Evolutionary conservation across 2,888 invertebrate genomes (phyloP).

Genomic region (Germaria angustata): DNA sequence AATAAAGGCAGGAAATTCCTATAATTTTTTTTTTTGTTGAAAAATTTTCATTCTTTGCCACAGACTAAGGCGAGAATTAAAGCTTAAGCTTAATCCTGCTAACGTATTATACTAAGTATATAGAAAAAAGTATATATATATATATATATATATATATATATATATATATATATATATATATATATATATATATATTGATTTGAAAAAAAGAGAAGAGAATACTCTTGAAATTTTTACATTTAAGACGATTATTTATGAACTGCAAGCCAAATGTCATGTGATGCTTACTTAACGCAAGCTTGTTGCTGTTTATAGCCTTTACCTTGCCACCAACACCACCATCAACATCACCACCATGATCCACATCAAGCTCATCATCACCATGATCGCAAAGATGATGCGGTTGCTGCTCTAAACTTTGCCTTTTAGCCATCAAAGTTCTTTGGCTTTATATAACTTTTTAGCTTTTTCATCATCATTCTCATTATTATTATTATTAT

Average conservation of each 20-base stretch:
- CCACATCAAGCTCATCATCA: neutral
- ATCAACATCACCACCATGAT: neutral
- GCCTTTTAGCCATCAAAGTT: slow-evolving; percentile 32
- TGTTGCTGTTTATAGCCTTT: slow-evolving; percentile 65
- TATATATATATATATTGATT: neutral
- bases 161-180: neutral
- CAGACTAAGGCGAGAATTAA: slow-evolving; percentile 51
- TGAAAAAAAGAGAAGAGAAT: slow-evolving; percentile 7
- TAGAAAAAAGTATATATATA: neutral
- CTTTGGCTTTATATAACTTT: slow-evolving; percentile 13
- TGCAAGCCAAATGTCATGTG: slow-evolving; percentile 69
- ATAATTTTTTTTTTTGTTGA: slow-evolving; percentile 24
- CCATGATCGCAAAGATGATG: slow-evolving; percentile 7
- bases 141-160: neutral
- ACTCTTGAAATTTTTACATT: slow-evolving; percentile 63
- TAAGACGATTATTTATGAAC: slow-evolving; percentile 71
- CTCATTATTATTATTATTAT: slow-evolving; percentile 7
- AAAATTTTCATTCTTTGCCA: neutral
- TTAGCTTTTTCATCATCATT: slow-evolving; percentile 31
- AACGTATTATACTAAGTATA: slow-evolving; percentile 6
- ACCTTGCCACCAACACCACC: neutral
- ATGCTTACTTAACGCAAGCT: slow-evolving; percentile 67
- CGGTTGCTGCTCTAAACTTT: slow-evolving; percentile 22
- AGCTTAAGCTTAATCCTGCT: slow-evolving; percentile 65
- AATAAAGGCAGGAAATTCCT: slow-evolving; percentile 49